Base-by-base conservation (phyloP, 2,797 vertebrate genomes). In the Mormyrops boulengeri region DNA sequence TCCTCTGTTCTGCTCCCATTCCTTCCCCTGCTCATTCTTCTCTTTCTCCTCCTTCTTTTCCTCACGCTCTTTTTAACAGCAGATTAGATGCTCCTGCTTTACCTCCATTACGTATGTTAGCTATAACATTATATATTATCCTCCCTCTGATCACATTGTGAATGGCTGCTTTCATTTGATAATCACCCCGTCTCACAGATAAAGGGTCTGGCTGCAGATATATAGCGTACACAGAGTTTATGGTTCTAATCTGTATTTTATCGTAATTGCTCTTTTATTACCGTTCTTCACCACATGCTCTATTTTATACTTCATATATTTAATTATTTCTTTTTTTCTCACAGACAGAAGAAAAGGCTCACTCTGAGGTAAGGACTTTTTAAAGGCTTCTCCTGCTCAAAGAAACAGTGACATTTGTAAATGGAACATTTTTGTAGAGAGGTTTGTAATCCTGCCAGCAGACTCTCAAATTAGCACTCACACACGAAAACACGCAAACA, bases 281-380 rank as follows among this genome's bases (percentile, higher is more conserved):
- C 77, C 11, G 41, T 62, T 60, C 52, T 9, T 9, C 86, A 60
- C 52, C 86, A 87, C 47, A 41, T 62, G 38, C 19, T 60, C 34
- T 87, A 22, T 87, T 52, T 52, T 57, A 57, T 87, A 30, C 57
- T 87, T 60, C 6, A 41, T 44, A 38, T 44, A 60, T 41, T 57
- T 55, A 34, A 26, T 87, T 57, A 17, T 88, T 66, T 26, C 0
- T 12, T 69, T 5, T 89, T 91, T 90, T 93, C 92, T 62, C 92
- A 1, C 88, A 97, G 97, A 96, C 97, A 26, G 97, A 97, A 93
- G 97, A 97, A 93, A 97, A 97, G 87, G 96, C 96, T 91, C 97
- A 97, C 77, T 97, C 96, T 9, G 97, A 97, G 97, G 97, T 97
- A 94, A 96, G 96, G 26, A 30, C 26, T 30, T 30, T 30, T 30